Conservation (phyloP, 2,113 vertebrate species). For the Malurus alboscapulatus region DNA sequence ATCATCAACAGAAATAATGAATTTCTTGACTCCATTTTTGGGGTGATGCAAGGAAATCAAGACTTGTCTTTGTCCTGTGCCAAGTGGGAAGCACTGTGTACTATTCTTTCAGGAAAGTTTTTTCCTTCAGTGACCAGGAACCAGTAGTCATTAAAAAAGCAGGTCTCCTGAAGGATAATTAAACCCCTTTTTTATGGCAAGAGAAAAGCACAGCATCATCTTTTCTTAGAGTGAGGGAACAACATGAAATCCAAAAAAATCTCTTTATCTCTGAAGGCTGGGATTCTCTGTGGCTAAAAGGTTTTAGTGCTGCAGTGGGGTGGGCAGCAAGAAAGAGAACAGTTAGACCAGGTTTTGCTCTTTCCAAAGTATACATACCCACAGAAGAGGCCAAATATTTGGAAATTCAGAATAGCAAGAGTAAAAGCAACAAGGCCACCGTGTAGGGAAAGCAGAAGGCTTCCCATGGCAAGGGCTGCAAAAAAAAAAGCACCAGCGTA, state of each 20-base stretch:
- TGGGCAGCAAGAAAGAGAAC: neutral
- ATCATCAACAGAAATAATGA: neutral
- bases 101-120: neutral
- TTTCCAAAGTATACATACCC: neutral
- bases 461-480: neutral
- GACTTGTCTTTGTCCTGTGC: neutral
- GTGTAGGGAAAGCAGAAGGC: neutral
- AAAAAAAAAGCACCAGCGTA: neutral
- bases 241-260: neutral
- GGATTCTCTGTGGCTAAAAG: neutral
- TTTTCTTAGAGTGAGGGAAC: neutral
- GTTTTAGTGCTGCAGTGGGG: neutral
- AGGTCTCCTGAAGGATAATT: neutral
- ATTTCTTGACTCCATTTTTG: neutral
- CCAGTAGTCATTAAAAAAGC: neutral
- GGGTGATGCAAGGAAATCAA: neutral
- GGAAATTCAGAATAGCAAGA: neutral
- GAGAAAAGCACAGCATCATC: neutral
- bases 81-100: neutral
- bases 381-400: constrained; percentile 6
- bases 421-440: neutral
- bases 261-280: neutral
- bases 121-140: neutral
- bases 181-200: neutral
- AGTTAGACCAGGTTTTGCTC: neutral